Conservation (phyloP, 2,797 vertebrate genomes). For the Enteromius mattozi region DNA sequence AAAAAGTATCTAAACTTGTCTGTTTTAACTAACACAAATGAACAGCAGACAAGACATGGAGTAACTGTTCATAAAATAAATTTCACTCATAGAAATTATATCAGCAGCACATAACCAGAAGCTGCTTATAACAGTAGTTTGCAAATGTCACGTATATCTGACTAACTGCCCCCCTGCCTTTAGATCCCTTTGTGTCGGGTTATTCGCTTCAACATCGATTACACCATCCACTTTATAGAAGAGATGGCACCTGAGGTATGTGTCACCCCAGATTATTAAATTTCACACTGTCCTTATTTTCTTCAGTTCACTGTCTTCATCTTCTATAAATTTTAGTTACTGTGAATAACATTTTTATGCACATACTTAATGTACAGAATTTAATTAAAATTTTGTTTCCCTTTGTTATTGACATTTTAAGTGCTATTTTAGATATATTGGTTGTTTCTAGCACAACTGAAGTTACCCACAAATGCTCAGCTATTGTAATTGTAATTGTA, state of each 20-base stretch:
- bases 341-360: not conserved
- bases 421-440: not conserved
- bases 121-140: not conserved
- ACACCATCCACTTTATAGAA: conserved; percentile 99
- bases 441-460: not conserved
- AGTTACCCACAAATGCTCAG: not conserved
- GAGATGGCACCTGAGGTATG: conserved; percentile 99
- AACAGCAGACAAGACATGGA: not conserved
- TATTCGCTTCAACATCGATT: conserved; percentile 99
- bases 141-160: conserved; percentile 50
- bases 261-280: conserved; percentile 47
- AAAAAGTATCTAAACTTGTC: not conserved
- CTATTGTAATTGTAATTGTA: not conserved
- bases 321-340: not conserved
- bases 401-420: not conserved
- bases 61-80: not conserved
- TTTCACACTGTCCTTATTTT: not conserved
- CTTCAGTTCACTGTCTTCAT: not conserved
- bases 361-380: not conserved
- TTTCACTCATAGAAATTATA: not conserved
- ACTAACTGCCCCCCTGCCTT: conserved; percentile 43
- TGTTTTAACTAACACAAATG: not conserved
- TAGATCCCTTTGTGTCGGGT: conserved; percentile 98
- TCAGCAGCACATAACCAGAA: not conserved
- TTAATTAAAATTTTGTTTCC: not conserved